Conservation (phyloP, 2,888 invertebrate species). For the Cerceris ruficornis region DNA sequence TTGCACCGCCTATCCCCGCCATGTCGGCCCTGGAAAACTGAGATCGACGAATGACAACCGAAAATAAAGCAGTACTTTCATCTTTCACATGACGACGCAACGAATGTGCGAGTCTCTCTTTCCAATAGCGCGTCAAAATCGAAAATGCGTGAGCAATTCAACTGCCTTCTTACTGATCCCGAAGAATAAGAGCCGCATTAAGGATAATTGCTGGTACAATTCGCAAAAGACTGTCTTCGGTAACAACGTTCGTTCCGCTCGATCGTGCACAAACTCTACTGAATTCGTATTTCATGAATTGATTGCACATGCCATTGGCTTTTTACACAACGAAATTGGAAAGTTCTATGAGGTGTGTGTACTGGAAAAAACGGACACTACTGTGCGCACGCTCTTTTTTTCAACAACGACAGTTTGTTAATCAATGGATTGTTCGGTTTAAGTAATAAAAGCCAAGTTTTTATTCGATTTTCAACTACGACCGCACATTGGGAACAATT, state of each 20-base stretch:
- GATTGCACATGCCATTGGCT: constrained; percentile 14
- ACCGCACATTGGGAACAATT: too few relatives aligned
- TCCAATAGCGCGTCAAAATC: too few relatives aligned
- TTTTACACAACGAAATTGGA: constrained; percentile 36
- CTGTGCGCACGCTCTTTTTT: constrained; percentile 11
- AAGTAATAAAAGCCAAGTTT: neutral
- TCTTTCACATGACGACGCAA: too few relatives aligned
- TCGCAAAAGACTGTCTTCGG: constrained; percentile 26
- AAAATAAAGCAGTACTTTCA: too few relatives aligned
- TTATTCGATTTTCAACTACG: too few relatives aligned
- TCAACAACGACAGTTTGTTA: constrained; percentile 18
- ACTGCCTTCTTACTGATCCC: too few relatives aligned
- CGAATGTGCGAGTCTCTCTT: too few relatives aligned
- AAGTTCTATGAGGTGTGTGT: constrained; percentile 32
- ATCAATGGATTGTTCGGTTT: constrained; percentile 31
- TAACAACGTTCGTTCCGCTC: constrained; percentile 42
- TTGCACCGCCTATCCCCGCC: too few relatives aligned
- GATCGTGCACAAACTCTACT: constrained; percentile 40
- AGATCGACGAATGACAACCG: too few relatives aligned
- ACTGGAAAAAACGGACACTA: constrained; percentile 22
- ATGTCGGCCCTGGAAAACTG: too few relatives aligned
- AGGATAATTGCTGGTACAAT: constrained; percentile 65
- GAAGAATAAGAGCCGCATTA: constrained; percentile 52
- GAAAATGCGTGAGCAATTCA: too few relatives aligned
- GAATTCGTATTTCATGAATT: constrained; percentile 32